Conservation (phyloP, 2,113 vertebrate species). For the Anthoscopus minutus region DNA sequence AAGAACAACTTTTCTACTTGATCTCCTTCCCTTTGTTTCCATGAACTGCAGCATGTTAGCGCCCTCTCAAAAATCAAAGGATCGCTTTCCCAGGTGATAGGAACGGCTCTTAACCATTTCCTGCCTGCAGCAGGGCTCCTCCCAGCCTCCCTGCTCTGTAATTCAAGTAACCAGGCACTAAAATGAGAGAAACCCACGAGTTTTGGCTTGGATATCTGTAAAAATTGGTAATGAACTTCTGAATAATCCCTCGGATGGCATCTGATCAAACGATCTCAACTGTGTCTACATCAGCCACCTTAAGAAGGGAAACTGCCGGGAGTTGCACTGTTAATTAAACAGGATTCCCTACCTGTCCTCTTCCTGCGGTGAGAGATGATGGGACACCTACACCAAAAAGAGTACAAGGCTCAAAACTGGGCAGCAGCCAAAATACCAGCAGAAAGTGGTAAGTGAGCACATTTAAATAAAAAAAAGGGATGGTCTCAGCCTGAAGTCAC, state of each 20-base stretch:
- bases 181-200: not conserved
- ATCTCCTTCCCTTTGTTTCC: conserved; percentile 54
- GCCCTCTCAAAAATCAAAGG: conserved; percentile 63
- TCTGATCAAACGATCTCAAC: not conserved
- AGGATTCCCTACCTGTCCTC: not conserved
- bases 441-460: not conserved
- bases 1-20: conserved; percentile 17
- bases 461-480: not conserved
- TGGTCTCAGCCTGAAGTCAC: not conserved
- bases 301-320: not conserved
- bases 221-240: not conserved
- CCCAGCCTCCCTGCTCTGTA: not conserved
- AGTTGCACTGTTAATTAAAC: not conserved
- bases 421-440: not conserved
- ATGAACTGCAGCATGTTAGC: conserved; percentile 53
- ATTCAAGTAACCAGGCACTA: not conserved
- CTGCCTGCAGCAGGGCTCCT: conserved; percentile 35
- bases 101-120: conserved; percentile 44
- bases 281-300: not conserved
- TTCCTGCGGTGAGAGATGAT: not conserved
- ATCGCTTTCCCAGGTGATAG: conserved; percentile 62
- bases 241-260: not conserved
- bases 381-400: not conserved
- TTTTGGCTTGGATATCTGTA: not conserved
- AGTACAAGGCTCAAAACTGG: not conserved